Evolutionary conservation across 2,888 invertebrate genomes (phyloP), one percentile per base, ranked within the genome.

Genomic region (Scaptodrosophila latifasciaeformis): DNA sequence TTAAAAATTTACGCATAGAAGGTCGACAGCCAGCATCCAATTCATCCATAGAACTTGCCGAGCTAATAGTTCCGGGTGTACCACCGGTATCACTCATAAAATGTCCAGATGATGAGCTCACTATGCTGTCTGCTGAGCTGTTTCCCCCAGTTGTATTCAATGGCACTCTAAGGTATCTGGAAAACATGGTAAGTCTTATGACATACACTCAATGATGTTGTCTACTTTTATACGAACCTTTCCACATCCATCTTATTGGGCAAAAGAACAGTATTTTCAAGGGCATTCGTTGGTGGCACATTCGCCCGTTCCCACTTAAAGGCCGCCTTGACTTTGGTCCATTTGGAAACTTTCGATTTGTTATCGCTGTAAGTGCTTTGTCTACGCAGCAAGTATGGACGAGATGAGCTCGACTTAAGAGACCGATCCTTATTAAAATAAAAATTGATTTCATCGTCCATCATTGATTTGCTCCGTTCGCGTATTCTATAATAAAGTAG

Each of bases 281-380:
- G 50, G 79, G 67, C 87, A 82, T 66, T 74, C 17, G 88, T 52
- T 27, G 82, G 81, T 12, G 83, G 82, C 86, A 87, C 87, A 62
- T 90, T 90, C 0, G 93, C 93, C 68, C 92, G 91, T 81, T 94
- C 94, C 94, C 94, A 94, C 70, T 92, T 93, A 75, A 95, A 93
- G 10, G 95, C 95, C 40, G 94, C 94, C 85, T 95, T 96, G 7
- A 96, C 95, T 86, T 92, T 92, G 0, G 94, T 94, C 95, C 95
- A 96, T 82, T 95, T 95, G 0, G 95, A 94, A 0, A 86, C 86
- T 58, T 86, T 86, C 3, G 86, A 82, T 59, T 86, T 86, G 51
- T 80, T 82, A 59, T 86, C 86, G 34, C 81, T 81, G 51, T 84
- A 85, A 7, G 85, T 85, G 69, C 85, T 86, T 60, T 85, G 86